phyloP scores from a whole-genome alignment of 1,140 invertebrate species.

The Nephotettix cincticeps region DNA sequence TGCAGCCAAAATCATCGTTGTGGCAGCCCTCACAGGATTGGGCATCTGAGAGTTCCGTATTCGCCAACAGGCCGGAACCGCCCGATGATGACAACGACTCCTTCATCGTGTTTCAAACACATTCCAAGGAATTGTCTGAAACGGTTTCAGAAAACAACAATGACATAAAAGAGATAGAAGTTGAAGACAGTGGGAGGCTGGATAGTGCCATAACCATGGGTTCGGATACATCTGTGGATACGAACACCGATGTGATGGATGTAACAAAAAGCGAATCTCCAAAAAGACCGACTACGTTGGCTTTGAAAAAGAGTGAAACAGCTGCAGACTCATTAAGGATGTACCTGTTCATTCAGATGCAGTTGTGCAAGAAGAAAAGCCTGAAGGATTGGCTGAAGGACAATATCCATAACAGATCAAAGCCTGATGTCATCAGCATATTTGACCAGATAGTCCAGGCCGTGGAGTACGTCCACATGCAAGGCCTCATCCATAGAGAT shows the following conservation, averaged over 20 bases:
- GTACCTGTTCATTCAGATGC: constrained; percentile 94
- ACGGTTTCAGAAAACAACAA: neutral
- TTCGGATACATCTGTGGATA: neutral
- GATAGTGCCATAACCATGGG: neutral
- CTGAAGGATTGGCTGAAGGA: constrained; percentile 85
- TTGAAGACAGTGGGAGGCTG: neutral
- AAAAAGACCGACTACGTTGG: constrained; percentile 28
- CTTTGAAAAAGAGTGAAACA: neutral
- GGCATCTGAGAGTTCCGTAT: neutral
- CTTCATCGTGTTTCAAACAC: constrained; percentile 25
- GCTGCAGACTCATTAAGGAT: constrained; percentile 26
- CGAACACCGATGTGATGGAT: neutral
- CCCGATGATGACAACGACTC: constrained; percentile 28
- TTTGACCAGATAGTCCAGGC: constrained; percentile 93
- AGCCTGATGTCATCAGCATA: constrained; percentile 63
- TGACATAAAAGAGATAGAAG: neutral
- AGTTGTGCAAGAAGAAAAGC: constrained; percentile 86
- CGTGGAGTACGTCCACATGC: constrained; percentile 91
- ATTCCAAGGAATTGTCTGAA: neutral
- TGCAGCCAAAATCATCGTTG: neutral
- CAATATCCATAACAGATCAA: constrained; percentile 50
- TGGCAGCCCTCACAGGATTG: neutral
- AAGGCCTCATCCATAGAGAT: constrained; percentile 91
- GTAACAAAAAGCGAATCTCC: neutral
- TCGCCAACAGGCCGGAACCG: neutral